A percentile compares a stretch with the other conserved stretches of the same genome.
Conservation (phyloP, 2,113 vertebrate species). For the Dipodomys merriami region DNA sequence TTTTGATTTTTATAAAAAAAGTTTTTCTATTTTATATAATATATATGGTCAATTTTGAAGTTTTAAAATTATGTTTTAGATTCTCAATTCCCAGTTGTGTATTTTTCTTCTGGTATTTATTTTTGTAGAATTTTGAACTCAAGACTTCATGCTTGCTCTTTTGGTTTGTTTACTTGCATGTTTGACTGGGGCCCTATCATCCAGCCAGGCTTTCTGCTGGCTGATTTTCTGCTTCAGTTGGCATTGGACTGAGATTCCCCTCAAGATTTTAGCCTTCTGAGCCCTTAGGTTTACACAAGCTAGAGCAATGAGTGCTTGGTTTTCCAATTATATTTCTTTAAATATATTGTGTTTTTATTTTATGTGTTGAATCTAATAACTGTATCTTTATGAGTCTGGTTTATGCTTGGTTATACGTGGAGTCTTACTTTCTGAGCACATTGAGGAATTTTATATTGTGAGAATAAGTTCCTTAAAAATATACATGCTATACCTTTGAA, state of each 20-base stretch:
- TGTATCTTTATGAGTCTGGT: not conserved
- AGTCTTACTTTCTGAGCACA: not conserved
- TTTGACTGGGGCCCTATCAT: too few species aligned
- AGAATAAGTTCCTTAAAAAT: not conserved
- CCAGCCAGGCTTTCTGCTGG: too few species aligned
- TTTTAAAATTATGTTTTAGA: not conserved
- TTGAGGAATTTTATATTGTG: not conserved
- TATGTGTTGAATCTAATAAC: not conserved
- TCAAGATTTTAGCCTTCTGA: too few species aligned
- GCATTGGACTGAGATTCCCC: too few species aligned
- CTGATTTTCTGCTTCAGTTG: too few species aligned
- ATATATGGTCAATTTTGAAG: not conserved
- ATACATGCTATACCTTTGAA: not conserved
- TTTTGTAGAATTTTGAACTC: too few species aligned
- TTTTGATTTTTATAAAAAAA: not conserved
- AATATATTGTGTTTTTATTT: not conserved
- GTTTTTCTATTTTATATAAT: constrained; percentile 26
- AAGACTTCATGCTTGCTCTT: too few species aligned
- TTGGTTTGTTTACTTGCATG: too few species aligned
- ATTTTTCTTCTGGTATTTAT: too few species aligned
- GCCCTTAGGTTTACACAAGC: too few species aligned
- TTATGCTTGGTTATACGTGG: not conserved
- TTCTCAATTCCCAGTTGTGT: not conserved
- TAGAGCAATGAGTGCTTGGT: too few species aligned
- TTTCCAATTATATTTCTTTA: not conserved